These are phyloP conservation scores for Gymnocheta viridis DNA, from an alignment of 2,888 invertebrate species.

Conservation along the genomic window DNA sequence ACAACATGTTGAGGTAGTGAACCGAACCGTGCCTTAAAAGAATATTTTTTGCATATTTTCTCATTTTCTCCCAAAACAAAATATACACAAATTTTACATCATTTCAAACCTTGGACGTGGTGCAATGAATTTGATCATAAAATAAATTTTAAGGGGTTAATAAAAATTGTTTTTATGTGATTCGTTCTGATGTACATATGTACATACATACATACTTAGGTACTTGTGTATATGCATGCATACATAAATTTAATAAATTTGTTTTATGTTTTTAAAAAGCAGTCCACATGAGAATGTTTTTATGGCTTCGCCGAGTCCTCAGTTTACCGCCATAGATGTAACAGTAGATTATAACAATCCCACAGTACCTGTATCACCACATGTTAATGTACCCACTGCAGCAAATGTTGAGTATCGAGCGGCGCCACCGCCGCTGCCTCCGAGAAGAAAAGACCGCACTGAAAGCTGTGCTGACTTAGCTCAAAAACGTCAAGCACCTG, in stretches of 20 bases:
- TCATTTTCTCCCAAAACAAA: too few species aligned
- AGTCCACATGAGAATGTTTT: conserved; percentile 76
- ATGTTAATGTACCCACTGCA: conserved; percentile 81
- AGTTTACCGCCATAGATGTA: conserved; percentile 71
- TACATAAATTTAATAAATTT: too few species aligned
- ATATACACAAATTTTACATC: too few species aligned
- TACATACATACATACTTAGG: not conserved
- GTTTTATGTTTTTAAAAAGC: not conserved
- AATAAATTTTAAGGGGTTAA: too few species aligned
- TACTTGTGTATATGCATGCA: not conserved
- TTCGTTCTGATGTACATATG: not conserved
- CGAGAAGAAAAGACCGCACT: conserved; percentile 79
- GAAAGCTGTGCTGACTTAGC: conserved; percentile 80
- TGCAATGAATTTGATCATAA: too few species aligned
- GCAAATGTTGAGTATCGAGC: conserved; percentile 77
- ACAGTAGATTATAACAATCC: conserved; percentile 74
- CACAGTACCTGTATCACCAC: conserved; percentile 81
- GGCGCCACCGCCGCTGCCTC: conserved; percentile 81
- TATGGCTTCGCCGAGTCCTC: conserved; percentile 72
- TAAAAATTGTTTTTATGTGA: too few species aligned
- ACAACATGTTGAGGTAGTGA: too few species aligned
- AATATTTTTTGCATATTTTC: too few species aligned
- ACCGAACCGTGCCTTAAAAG: too few species aligned
- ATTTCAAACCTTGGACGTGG: too few species aligned
- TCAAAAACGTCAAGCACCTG: conserved; percentile 85